Base-by-base conservation (phyloP, 2,797 vertebrate genomes). In the Brachyrhaphis roseni region DNA sequence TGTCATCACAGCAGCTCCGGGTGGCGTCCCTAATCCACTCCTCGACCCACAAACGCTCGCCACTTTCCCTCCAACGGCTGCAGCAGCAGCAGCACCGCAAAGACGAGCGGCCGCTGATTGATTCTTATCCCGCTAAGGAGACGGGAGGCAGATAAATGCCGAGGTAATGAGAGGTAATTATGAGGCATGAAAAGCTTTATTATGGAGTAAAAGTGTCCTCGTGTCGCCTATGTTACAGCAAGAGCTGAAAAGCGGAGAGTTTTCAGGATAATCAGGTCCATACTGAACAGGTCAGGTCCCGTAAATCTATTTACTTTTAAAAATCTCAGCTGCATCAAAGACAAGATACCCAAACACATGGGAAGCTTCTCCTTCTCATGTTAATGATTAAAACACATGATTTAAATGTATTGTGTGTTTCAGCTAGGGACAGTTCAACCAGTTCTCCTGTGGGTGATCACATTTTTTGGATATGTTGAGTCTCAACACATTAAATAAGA, bases 151-250 rank as follows among this genome's bases (percentile, higher is more conserved):
- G 91, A 93, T 93, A 92, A 91, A 93, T 84, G 86, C 75, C 7
- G 87, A 87, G 88, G 89, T 94, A 94, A 94, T 93, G 93, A 94
- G 90, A 82, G 80, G 88, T 90, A 92, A 92, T 94, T 95, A 93
- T 84, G 88, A 90, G 89, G 81, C 84, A 36, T 83, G 87, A 93
- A 90, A 82, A 90, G 88, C 88, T 91, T 87, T 88, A 90, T 90
- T 84, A 89, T 57, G 82, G 88, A 86, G 90, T 34, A 83, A 87
- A 88, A 87, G 87, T 74, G 84, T 88, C 90, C 81, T 78, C 11
- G 18, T 62, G 74, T 64, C 28, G 55, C 41, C 18, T 59, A 23
- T 7, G 74, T 59, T 46, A 57, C 57, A 34, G 55, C 43, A 62
- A 59, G 68, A 46, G 81, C 0, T 68, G 72, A 73, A 2, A 55